These are phyloP conservation scores for Columbina picui DNA, from an alignment of 2,113 vertebrate genomes.

Conservation along the genomic window DNA sequence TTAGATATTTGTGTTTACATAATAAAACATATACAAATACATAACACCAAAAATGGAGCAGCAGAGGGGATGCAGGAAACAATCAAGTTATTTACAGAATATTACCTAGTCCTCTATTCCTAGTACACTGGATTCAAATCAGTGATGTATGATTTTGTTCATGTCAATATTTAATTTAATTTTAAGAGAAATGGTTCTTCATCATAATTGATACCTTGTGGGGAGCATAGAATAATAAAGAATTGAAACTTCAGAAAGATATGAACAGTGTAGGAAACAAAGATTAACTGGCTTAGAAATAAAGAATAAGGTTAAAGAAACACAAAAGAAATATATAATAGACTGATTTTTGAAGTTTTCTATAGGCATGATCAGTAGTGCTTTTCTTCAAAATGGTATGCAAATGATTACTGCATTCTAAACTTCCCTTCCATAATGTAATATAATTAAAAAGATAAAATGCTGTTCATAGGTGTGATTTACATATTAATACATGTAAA, in stretches of 20 bases:
- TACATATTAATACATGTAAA: conserved; percentile 31
- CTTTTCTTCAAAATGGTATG: neutral
- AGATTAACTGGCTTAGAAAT: neutral
- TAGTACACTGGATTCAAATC: neutral
- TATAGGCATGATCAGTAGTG: neutral
- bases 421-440: neutral
- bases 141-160: neutral
- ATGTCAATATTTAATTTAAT: neutral
- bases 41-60: neutral
- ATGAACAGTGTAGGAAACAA: neutral
- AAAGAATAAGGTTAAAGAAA: neutral
- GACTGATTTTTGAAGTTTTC: neutral
- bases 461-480: conserved; percentile 1
- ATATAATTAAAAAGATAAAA: conserved; percentile 1
- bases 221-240: neutral
- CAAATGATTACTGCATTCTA: neutral
- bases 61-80: neutral
- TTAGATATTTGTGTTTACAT: neutral
- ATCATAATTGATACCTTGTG: neutral
- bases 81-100: neutral
- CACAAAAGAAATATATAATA: neutral
- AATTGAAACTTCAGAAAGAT: neutral
- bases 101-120: neutral
- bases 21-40: neutral
- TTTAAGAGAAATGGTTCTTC: neutral